These are phyloP conservation scores for Microcebus jonahi DNA, from an alignment of 2,113 vertebrate genomes.

Conservation along the genomic window DNA sequence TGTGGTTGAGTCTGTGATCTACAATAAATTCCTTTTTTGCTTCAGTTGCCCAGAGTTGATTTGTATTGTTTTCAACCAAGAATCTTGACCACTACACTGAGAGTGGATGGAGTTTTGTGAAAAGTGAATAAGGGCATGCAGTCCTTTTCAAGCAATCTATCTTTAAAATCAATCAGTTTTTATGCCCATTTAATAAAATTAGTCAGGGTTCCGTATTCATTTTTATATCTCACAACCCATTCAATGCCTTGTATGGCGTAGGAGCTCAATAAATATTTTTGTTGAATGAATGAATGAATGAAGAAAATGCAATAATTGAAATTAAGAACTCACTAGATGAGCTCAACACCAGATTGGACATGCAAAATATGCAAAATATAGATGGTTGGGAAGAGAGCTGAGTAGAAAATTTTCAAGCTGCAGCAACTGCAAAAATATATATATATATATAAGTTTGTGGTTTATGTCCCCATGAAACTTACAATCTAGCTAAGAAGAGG, in stretches of 20 bases:
- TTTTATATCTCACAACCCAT: neutral
- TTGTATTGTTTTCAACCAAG: neutral
- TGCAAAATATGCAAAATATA: neutral
- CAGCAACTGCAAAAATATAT: neutral
- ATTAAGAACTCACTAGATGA: neutral
- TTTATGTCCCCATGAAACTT: conserved; percentile 43
- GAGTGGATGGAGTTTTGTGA: neutral
- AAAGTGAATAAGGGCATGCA: neutral
- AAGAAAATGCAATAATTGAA: neutral
- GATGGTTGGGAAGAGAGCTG: neutral
- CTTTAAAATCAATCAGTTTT: neutral
- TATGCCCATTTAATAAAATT: neutral
- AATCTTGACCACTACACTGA: neutral
- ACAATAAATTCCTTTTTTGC: neutral
- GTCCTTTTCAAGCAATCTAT: neutral
- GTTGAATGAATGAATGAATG: neutral
- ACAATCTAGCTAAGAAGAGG: conserved; percentile 50
- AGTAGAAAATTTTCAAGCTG: neutral
- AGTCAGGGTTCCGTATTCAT: neutral
- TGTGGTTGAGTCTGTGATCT: neutral
- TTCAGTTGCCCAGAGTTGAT: neutral
- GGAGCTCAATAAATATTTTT: neutral
- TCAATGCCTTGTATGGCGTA: neutral
- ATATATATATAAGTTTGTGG: neutral
- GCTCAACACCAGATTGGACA: neutral